phyloP scores from a whole-genome alignment of 2,797 vertebrate species.

The Scarus forsteni region DNA sequence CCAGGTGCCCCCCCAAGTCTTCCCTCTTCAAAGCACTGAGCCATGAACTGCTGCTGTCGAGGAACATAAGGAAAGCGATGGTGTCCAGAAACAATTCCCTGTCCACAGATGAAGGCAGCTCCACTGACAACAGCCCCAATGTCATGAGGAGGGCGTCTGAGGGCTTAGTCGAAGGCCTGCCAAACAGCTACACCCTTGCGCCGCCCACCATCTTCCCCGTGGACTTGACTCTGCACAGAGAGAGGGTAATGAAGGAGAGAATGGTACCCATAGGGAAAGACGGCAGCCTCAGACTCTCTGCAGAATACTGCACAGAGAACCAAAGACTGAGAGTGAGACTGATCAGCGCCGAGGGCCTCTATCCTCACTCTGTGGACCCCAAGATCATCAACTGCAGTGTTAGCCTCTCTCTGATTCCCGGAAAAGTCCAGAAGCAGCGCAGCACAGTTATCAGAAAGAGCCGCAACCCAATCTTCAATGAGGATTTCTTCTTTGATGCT shows the following conservation, averaged over 20 bases:
- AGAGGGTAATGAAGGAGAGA: constrained; percentile 83
- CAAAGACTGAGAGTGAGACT: constrained; percentile 89
- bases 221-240: constrained; percentile 81
- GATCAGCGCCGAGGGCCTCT: constrained; percentile 88
- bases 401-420: constrained; percentile 86
- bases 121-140: constrained; percentile 92
- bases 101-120: constrained; percentile 93
- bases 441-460: constrained; percentile 91
- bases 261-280: constrained; percentile 81
- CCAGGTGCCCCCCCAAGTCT: constrained; percentile 78
- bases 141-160: constrained; percentile 87
- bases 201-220: constrained; percentile 84
- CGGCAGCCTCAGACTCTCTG: constrained; percentile 86
- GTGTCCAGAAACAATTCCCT: constrained; percentile 89
- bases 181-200: constrained; percentile 72
- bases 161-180: constrained; percentile 75
- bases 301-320: constrained; percentile 87
- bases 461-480: constrained; percentile 90
- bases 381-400: constrained; percentile 90
- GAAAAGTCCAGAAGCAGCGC: constrained; percentile 89
- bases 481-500: constrained; percentile 93
- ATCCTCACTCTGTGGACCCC: constrained; percentile 81
- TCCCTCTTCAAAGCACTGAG: constrained; percentile 86
- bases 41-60: constrained; percentile 86
- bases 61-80: constrained; percentile 80